A percentile compares a stretch with the other conserved stretches of the same genome.
These are phyloP conservation scores for Pararge aegeria DNA, from an alignment of 1,140 invertebrate genomes.

Conservation along the genomic window DNA sequence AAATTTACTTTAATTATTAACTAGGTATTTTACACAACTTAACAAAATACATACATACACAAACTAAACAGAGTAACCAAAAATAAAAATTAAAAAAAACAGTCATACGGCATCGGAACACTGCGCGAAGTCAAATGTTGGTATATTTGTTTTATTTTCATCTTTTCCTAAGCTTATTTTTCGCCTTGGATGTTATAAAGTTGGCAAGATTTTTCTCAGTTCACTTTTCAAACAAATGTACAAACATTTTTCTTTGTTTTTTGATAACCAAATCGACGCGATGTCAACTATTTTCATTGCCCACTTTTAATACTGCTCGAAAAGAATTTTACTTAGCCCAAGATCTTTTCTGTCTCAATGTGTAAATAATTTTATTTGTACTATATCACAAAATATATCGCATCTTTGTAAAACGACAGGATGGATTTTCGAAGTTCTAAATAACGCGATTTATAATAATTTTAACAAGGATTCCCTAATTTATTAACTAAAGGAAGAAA, in stretches of 20 bases:
- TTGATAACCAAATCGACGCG: conserved; percentile 4
- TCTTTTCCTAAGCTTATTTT: conserved; percentile 1
- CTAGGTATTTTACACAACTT: conserved; percentile 78
- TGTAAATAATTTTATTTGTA: conserved; percentile 69
- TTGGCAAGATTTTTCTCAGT: conserved; percentile 43
- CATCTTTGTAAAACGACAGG: conserved; percentile 31
- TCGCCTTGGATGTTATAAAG: conserved; percentile 26
- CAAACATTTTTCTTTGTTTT: conserved; percentile 8
- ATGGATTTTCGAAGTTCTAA: conserved; percentile 25
- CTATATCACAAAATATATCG: conserved; percentile 71
- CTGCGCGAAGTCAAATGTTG: conserved; percentile 23
- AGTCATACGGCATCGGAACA: conserved; percentile 54
- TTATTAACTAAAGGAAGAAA: conserved; percentile 33
- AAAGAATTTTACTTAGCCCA: conserved; percentile 23
- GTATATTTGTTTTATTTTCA: conserved; percentile 11
- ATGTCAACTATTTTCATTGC: conserved; percentile 26
- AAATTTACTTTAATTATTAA: conserved; percentile 69
- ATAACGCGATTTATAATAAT: conserved; percentile 13
- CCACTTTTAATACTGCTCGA: conserved; percentile 46
- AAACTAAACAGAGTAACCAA: conserved; percentile 73
- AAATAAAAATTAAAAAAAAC: conserved; percentile 57
- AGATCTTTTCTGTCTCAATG: conserved; percentile 16
- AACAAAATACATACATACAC: conserved; percentile 77
- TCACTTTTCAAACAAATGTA: conserved; percentile 21
- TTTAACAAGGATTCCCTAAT: conserved; percentile 4